Percentiles rank a stretch among this genome's conserved stretches.
phyloP scores from a whole-genome alignment of 2,888 invertebrate genomes.

The Athrips mouffetella region DNA sequence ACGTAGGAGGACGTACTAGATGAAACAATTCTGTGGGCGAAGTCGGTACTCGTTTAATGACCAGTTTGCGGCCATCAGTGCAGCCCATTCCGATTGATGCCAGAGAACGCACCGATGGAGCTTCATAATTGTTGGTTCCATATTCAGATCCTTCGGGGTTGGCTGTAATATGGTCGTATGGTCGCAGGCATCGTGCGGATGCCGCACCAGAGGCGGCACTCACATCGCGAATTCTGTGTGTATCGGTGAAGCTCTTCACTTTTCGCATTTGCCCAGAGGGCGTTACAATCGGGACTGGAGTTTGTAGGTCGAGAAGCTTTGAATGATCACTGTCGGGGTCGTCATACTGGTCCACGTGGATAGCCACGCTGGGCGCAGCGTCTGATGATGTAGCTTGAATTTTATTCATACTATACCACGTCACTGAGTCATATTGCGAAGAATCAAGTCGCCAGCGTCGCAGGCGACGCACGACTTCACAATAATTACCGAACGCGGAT shows the following conservation, averaged over 20 bases:
- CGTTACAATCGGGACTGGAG: slow-evolving; percentile 55
- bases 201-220: slow-evolving; percentile 67
- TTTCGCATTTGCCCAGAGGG: slow-evolving; percentile 74
- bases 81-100: slow-evolving; percentile 93
- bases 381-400: slow-evolving; percentile 60
- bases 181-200: slow-evolving; percentile 67
- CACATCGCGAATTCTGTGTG: slow-evolving; percentile 68
- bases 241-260: slow-evolving; percentile 74
- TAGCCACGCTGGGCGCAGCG: slow-evolving; percentile 65
- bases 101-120: slow-evolving; percentile 86
- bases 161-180: slow-evolving; percentile 69
- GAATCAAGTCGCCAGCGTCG: slow-evolving; percentile 66
- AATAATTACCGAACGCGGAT: slow-evolving; percentile 73
- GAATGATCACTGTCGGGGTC: slow-evolving; percentile 60
- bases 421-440: slow-evolving; percentile 72
- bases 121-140: slow-evolving; percentile 80
- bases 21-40: slow-evolving; percentile 91
- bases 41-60: slow-evolving; percentile 89
- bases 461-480: slow-evolving; percentile 63
- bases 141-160: slow-evolving; percentile 80
- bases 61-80: slow-evolving; percentile 91
- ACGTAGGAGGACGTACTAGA: slow-evolving; percentile 90
- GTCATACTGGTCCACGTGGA: slow-evolving; percentile 66
- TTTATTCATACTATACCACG: slow-evolving; percentile 72
- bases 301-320: slow-evolving; percentile 57